A percentile compares a stretch with the other conserved stretches of the same genome.
Conservation (phyloP, 2,888 invertebrate species). For the Dusona sp. region DNA sequence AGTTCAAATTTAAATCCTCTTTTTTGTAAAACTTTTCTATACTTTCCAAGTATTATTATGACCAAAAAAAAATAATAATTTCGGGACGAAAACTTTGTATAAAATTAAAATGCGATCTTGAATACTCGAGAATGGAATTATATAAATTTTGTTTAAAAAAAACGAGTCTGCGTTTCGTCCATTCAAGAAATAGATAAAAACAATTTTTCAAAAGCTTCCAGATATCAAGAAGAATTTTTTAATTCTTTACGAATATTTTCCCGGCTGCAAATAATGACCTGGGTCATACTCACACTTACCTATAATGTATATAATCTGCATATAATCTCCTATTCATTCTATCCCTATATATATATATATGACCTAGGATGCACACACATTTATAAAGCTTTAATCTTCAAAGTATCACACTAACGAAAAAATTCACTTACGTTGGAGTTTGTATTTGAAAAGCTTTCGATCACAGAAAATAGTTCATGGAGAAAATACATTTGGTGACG, state of each 20-base stretch:
- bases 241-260: neutral
- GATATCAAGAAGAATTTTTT: neutral
- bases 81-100: neutral
- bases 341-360: no score
- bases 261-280: conserved; percentile 10
- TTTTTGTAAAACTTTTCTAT: neutral
- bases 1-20: neutral
- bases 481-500: neutral
- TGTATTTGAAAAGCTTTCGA: conserved; percentile 9
- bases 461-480: conserved; percentile 10
- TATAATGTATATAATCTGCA: no score
- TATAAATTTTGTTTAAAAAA: no score
- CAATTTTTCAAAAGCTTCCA: no score
- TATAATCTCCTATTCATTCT: no score
- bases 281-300: no score
- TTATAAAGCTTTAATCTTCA: neutral
- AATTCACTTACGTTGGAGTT: neutral
- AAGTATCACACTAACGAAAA: conserved; percentile 18
- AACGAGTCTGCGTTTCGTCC: no score
- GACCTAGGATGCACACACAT: neutral
- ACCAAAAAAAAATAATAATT: neutral
- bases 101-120: neutral
- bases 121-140: neutral
- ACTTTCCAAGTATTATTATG: neutral
- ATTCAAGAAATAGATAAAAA: no score